Conservation (phyloP, 35 echinoderm and acorn worm genomes). For the Lytechinus variegatus region DNA sequence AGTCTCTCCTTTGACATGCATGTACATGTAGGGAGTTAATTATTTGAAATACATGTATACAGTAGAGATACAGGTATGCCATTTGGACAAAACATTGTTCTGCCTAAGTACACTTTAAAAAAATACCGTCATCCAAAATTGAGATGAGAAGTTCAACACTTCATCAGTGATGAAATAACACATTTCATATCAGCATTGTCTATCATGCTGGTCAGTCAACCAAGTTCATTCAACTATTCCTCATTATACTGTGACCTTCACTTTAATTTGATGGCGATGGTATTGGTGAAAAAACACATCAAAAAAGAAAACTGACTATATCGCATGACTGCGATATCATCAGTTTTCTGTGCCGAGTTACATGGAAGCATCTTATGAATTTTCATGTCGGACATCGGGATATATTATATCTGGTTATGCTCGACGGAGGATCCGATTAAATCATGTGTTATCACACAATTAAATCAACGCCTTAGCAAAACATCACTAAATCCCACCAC, state of each 20-base stretch:
- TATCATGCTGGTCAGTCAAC: no score
- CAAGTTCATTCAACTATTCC: not conserved
- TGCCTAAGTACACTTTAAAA: no score
- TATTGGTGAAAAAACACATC: not conserved
- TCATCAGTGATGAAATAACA: no score
- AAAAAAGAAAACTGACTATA: not conserved
- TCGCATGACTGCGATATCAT: slow-evolving; percentile 35
- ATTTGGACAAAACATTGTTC: no score
- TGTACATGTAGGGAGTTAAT: no score
- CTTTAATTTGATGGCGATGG: not conserved
- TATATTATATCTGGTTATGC: not conserved
- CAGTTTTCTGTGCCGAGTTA: not conserved
- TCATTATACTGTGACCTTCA: not conserved
- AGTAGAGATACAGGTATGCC: no score
- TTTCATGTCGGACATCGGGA: not conserved
- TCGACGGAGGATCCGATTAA: not conserved
- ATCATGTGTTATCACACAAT: slow-evolving; percentile 38
- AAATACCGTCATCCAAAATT: no score
- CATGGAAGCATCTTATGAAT: slow-evolving; percentile 17
- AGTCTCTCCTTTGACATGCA: no score
- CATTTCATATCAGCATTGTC: no score
- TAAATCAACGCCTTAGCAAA: slow-evolving; percentile 27
- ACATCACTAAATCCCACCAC: not conserved
- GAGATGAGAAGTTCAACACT: no score
- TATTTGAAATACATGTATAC: no score